Base-by-base conservation (phyloP, 2,797 vertebrate genomes). In the Ataeniobius toweri region DNA sequence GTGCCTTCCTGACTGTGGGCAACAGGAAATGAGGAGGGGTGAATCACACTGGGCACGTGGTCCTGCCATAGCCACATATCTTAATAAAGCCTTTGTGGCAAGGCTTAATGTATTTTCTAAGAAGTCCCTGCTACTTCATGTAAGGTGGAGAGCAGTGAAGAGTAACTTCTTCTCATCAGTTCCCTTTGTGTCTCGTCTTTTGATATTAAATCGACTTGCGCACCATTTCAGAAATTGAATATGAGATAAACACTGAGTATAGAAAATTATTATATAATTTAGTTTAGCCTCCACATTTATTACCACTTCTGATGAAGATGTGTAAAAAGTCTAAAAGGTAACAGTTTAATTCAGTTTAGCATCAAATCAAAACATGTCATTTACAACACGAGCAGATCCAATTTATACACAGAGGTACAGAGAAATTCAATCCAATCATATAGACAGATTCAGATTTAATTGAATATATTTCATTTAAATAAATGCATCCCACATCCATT, bases 21-120 rank as follows among this genome's bases (percentile, higher is more conserved):
- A 89, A 92, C 90, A 93, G 90, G 91, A 94, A 90, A 85, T 87
- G 89, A 90, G 80, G 82, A 85, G 56, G 83, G 82, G 71, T 91
- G 92, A 92, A 83, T 93, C 91, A 91, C 77, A 46, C 76, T 46
- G 77, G 71, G 79, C 85, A 20, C 78, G 53, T 75, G 63, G 82
- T 73, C 26, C 70, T 68, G 77, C 85, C 85, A 78, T 77, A 70
- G 13, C 72, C 69, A 58, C 80, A 44, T 1, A 3, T 83, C 78
- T 85, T 79, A 86, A 79, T 84, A 48, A 83, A 80, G 71, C 44
- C 83, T 83, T 81, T 81, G 77, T 91, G 77, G 74, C 74, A 71
- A 50, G 74, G 73, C 80, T 72, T 55, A 26, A 76, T 80, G 44
- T 75, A 80, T 75, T 85, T 85, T 81, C 63, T 67, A 70, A 78